phyloP scores from a whole-genome alignment of 2,113 vertebrate species.

The Paramormyrops kingsleyae region DNA sequence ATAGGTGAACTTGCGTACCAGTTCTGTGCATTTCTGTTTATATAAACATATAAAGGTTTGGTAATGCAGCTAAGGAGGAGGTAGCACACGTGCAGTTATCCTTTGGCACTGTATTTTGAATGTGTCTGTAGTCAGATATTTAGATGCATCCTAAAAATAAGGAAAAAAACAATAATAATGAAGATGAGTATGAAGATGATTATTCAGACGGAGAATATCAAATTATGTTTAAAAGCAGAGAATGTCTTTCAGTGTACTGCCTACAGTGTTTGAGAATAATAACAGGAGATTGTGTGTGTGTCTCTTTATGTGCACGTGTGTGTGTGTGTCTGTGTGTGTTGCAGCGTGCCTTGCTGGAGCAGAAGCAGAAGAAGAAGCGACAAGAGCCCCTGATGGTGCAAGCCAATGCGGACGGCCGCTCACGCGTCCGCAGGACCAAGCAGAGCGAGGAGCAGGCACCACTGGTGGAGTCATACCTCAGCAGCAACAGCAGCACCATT shows the following conservation, averaged over 20 bases:
- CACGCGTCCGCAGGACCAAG: slow-evolving; percentile 76
- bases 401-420: slow-evolving; percentile 82
- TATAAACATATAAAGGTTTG: neutral
- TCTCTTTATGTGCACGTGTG: neutral
- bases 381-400: slow-evolving; percentile 98
- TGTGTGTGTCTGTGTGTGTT: neutral
- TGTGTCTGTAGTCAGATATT: neutral
- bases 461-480: slow-evolving; percentile 91
- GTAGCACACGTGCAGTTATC: neutral
- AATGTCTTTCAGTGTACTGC: neutral
- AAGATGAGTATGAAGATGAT: neutral
- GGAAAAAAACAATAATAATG: neutral
- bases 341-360: slow-evolving; percentile 86
- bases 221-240: neutral
- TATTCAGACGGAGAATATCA: neutral
- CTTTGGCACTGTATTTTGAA: neutral
- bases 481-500: slow-evolving; percentile 90
- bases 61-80: neutral
- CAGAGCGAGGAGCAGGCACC: slow-evolving; percentile 95
- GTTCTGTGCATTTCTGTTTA: neutral
- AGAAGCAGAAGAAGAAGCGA: slow-evolving; percentile 96
- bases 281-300: neutral
- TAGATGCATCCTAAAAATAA: neutral
- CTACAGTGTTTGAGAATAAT: neutral
- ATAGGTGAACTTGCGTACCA: neutral